phyloP scores from a whole-genome alignment of 2,888 invertebrate species.

The Leucophora obtusa region DNA sequence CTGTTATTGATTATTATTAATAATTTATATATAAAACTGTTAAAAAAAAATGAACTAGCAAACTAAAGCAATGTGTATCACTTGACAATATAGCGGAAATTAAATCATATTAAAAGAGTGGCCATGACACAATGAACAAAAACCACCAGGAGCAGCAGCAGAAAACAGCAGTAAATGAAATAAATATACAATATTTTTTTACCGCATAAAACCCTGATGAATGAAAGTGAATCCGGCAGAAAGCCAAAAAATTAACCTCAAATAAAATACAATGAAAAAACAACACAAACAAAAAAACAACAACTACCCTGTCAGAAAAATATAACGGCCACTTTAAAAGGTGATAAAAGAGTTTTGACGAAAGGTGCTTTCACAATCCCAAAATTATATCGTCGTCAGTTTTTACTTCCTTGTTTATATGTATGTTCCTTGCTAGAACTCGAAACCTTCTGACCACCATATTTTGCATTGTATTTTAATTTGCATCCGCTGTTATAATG shows the following conservation, averaged over 20 bases:
- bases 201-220: conserved; percentile 62
- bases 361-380: too few species aligned
- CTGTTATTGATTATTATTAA: conserved; percentile 47
- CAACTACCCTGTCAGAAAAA: too few species aligned
- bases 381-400: too few species aligned
- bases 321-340: too few species aligned
- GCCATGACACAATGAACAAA: conserved; percentile 54
- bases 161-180: conserved; percentile 30
- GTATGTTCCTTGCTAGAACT: too few species aligned
- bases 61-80: conserved; percentile 28
- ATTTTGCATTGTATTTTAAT: too few species aligned
- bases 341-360: too few species aligned
- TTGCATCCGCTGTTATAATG: too few species aligned
- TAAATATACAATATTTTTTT: conserved; percentile 60
- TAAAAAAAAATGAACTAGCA: conserved; percentile 20
- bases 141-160: background rate
- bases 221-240: conserved; percentile 61
- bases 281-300: too few species aligned
- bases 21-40: conserved; percentile 52
- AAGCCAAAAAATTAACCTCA: conserved; percentile 64
- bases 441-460: too few species aligned
- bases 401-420: too few species aligned
- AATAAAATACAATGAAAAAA: conserved; percentile 54
- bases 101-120: conserved; percentile 61
- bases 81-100: conserved; percentile 60